Evolutionary conservation across 2,797 vertebrate species (phyloP).

Genomic region (Gobionotothen gibberifrons): DNA sequence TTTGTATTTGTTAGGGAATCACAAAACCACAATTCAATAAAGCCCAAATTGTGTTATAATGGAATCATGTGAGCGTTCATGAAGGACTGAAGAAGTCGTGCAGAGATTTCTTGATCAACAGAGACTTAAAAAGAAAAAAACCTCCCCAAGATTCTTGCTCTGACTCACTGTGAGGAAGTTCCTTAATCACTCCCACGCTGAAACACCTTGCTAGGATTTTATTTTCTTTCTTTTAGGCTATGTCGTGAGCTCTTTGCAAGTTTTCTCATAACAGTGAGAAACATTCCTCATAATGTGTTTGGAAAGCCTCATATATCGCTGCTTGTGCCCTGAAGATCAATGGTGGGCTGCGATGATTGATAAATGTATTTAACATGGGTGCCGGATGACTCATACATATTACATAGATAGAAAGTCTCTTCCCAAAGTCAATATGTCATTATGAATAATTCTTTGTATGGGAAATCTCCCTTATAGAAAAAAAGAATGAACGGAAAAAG

Average conservation of each 20-base stretch:
- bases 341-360: conserved; percentile 40
- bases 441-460: conserved; percentile 58
- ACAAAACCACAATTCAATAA: conserved; percentile 22
- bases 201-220: background rate
- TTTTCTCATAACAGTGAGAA: conserved; percentile 7
- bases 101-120: conserved; percentile 35
- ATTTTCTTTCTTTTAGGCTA: background rate
- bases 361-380: conserved; percentile 56
- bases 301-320: conserved; percentile 31
- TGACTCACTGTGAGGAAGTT: background rate
- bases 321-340: conserved; percentile 31
- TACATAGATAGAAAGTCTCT: conserved; percentile 56
- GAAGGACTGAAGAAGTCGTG: conserved; percentile 19
- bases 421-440: conserved; percentile 56
- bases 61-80: conserved; percentile 28
- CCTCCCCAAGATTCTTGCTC: background rate
- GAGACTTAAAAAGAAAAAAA: conserved; percentile 28
- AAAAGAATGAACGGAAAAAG: conserved; percentile 36
- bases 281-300: conserved; percentile 30
- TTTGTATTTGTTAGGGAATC: conserved; percentile 38
- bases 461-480: conserved; percentile 22
- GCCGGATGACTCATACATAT: conserved; percentile 63
- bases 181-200: background rate
- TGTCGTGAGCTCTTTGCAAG: background rate
- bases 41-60: conserved; percentile 21